Evolutionary conservation across 2,888 invertebrate species (phyloP).

Genomic region (Platypus cylindrus): DNA sequence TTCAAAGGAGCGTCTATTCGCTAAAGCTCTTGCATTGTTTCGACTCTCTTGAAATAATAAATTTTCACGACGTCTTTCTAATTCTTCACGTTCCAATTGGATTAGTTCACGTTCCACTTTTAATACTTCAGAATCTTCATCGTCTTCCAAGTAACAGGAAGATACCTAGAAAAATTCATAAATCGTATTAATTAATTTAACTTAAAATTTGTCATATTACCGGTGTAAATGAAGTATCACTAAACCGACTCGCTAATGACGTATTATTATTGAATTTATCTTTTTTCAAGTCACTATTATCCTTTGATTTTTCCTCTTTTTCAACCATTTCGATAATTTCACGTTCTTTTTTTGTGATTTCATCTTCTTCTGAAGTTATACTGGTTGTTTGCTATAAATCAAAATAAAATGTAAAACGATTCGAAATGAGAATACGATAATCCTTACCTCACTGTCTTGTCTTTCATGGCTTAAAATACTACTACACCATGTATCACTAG

Average conservation of each 20-base stretch:
- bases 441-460: conserved; percentile 51
- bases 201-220: no score
- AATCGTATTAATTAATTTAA: neutral
- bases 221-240: no score
- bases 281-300: conserved; percentile 28
- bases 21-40: conserved; percentile 31
- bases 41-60: conserved; percentile 51
- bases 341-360: conserved; percentile 50
- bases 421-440: neutral
- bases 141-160: conserved; percentile 26
- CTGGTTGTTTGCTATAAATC: conserved; percentile 44
- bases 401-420: no score
- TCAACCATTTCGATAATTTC: conserved; percentile 53
- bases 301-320: conserved; percentile 47
- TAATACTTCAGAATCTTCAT: conserved; percentile 40
- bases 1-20: conserved; percentile 31
- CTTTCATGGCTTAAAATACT: conserved; percentile 47
- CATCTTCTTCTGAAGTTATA: conserved; percentile 68
- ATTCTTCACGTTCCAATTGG: conserved; percentile 65
- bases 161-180: conserved; percentile 17
- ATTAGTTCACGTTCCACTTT: conserved; percentile 67
- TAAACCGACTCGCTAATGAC: no score
- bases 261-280: conserved; percentile 26
- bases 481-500: conserved; percentile 47
- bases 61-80: conserved; percentile 62